phyloP scores from a whole-genome alignment of 1,140 invertebrate species.

The Monomorium pharaonis region DNA sequence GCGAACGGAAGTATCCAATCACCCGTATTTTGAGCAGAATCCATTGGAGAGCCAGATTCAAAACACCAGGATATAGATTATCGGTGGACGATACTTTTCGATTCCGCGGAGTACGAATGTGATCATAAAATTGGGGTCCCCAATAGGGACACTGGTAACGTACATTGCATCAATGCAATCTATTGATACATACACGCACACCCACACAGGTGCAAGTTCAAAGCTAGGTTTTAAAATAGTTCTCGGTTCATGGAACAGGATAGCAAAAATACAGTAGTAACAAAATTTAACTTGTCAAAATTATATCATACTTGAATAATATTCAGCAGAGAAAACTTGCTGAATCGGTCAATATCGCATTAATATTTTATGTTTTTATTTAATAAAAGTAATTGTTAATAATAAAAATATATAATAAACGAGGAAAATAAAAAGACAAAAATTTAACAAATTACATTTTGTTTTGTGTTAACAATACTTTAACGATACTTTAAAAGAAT shows the following conservation, averaged over 20 bases:
- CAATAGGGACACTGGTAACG: conserved; percentile 4
- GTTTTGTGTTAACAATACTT: too few species aligned
- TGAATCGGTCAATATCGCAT: too few species aligned
- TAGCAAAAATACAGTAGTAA: conserved; percentile 6
- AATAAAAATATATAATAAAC: too few species aligned
- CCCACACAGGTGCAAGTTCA: neutral
- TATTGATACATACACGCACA: neutral
- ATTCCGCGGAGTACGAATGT: conserved; percentile 37
- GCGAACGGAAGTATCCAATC: conserved; percentile 48
- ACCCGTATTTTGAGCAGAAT: conserved; percentile 44
- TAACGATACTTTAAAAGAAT: too few species aligned
- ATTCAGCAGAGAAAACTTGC: too few species aligned
- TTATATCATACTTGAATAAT: neutral
- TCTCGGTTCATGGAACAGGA: neutral
- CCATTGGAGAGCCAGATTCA: conserved; percentile 48
- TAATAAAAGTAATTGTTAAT: too few species aligned
- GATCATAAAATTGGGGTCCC: conserved; percentile 55
- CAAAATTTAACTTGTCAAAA: neutral
- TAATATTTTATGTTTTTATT: too few species aligned
- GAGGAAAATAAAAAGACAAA: too few species aligned
- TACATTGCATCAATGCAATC: conserved; percentile 22
- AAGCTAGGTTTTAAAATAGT: conserved; percentile 21
- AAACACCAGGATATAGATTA: conserved; percentile 57
- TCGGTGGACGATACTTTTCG: conserved; percentile 51
- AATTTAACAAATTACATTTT: too few species aligned